Conservation (phyloP, 2,888 invertebrate genomes). For the Caenorhabditis angaria region DNA sequence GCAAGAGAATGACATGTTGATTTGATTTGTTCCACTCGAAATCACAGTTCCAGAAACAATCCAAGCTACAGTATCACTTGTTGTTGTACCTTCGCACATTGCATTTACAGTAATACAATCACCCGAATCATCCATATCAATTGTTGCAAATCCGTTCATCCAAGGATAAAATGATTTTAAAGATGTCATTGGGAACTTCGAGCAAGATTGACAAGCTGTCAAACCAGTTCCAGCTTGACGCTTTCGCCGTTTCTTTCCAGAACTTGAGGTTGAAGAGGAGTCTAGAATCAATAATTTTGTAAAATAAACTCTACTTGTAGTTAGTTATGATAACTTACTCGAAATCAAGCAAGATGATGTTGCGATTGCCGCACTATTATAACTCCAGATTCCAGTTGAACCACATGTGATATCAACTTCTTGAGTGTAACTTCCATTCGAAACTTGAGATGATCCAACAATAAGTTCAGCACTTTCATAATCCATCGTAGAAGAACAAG, state of each 20-base stretch:
- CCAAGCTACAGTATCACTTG: slow-evolving; percentile 20
- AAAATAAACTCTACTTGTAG: background rate
- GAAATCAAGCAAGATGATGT: slow-evolving; percentile 27
- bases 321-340: slow-evolving; percentile 22
- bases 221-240: slow-evolving; percentile 37
- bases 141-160: slow-evolving; percentile 32
- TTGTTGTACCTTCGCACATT: slow-evolving; percentile 23
- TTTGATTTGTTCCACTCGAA: slow-evolving; percentile 11
- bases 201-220: slow-evolving; percentile 30
- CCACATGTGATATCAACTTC: slow-evolving; percentile 1
- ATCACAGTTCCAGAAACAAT: slow-evolving; percentile 28
- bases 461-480: slow-evolving; percentile 24
- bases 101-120: slow-evolving; percentile 30
- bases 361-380: slow-evolving; percentile 6
- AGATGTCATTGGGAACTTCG: slow-evolving; percentile 26
- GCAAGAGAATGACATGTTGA: slow-evolving; percentile 39
- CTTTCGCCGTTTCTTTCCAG: slow-evolving; percentile 4
- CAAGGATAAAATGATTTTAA: slow-evolving; percentile 29
- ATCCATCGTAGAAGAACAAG: slow-evolving; percentile 31
- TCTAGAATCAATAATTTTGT: background rate
- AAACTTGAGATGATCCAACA: background rate
- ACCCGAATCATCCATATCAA: slow-evolving; percentile 18
- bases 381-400: slow-evolving; percentile 20
- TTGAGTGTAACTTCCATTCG: background rate
- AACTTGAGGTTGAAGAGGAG: slow-evolving; percentile 7